A percentile compares a stretch with the other conserved stretches of the same genome.
Evolutionary conservation across 2,113 vertebrate species (phyloP).

Genomic region (Synchiropus splendidus): DNA sequence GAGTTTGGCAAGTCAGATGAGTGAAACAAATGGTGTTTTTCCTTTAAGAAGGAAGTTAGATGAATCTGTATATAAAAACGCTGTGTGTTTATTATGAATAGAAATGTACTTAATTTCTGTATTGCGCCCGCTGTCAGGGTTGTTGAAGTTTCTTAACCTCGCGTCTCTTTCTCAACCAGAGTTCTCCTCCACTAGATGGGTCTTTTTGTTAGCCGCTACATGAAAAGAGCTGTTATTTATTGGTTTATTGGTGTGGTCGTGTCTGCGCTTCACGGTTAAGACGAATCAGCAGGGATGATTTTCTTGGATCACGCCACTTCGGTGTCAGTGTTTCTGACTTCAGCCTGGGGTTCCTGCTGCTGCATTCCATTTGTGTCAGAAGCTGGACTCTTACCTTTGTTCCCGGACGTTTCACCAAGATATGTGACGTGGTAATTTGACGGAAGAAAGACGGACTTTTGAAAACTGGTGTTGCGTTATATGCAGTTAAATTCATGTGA

Average conservation of each 20-base stretch:
- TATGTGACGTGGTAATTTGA: no score
- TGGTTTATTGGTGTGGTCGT: slow-evolving; percentile 41
- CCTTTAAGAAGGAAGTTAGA: slow-evolving; percentile 64
- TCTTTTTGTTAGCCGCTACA: slow-evolving; percentile 32
- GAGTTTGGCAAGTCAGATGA: slow-evolving; percentile 38
- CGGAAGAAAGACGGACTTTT: no score
- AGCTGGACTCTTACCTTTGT: no score
- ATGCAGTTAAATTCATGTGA: no score
- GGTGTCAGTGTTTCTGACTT: no score
- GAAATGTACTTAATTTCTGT: slow-evolving; percentile 51
- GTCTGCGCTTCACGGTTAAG: slow-evolving; percentile 20
- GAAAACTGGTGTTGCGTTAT: no score
- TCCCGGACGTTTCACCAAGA: no score
- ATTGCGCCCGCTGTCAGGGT: slow-evolving; percentile 45
- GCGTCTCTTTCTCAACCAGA: slow-evolving; percentile 33
- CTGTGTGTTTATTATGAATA: slow-evolving; percentile 59
- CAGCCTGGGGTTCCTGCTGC: no score
- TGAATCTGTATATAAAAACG: slow-evolving; percentile 59
- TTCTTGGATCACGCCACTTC: no score
- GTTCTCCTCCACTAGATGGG: slow-evolving; percentile 30
- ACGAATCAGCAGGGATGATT: slow-evolving; percentile 8
- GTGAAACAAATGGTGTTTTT: slow-evolving; percentile 44
- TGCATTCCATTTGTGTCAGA: no score
- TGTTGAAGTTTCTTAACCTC: slow-evolving; percentile 25
- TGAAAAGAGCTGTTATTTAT: slow-evolving; percentile 42